Evolutionary conservation across 1,140 invertebrate species (phyloP), one percentile per base, ranked within the genome.

Genomic region (Drosophila pandora): DNA sequence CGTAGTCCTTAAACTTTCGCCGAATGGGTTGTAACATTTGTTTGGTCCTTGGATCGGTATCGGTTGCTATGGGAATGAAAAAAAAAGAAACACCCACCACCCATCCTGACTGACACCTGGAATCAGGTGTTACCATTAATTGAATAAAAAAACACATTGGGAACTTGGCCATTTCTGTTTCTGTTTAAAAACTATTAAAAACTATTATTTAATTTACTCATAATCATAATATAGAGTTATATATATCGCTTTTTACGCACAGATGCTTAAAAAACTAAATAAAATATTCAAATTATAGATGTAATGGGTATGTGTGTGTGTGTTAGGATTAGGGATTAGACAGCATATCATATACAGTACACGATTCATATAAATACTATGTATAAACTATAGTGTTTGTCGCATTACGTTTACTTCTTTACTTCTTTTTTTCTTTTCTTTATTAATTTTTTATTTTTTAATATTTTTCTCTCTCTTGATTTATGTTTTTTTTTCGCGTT

Each of bases 191-290:
- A 90, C 87, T 90, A 90, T 90, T 90, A 90, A 90, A 90, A 90
- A 90, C 87, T 90, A 90, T 90, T 80, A 87, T 90, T 90, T 90
- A 90, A 90, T 90, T 90, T 90, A 85, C 82, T 87, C 82, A 76
- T 76, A 85, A 85, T 89, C 78, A 89, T 84, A 89, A 85, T 89
- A 85, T 80, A 69, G 87, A 83, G 80, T 75, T 74, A 75, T 75
- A 75, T 75, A 74, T 74, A 75, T 75, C 71, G 71, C 47, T 75
- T 69, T 80, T 80, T 76, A 61, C 68, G 67, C 67, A 64, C 75
- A 59, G 57, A 62, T 76, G 57, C 76, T 77, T 77, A 76, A 76
- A 77, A 48, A 77, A 77, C 74, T 76, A 70, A 77, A 77, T 70
- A 77, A 75, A 75, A 64, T 87, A 73, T 76, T 81, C 78, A 87